A percentile compares a stretch with the other conserved stretches of the same genome.
Conservation (phyloP, 2,888 invertebrate genomes). For the Esperia sulphurella region DNA sequence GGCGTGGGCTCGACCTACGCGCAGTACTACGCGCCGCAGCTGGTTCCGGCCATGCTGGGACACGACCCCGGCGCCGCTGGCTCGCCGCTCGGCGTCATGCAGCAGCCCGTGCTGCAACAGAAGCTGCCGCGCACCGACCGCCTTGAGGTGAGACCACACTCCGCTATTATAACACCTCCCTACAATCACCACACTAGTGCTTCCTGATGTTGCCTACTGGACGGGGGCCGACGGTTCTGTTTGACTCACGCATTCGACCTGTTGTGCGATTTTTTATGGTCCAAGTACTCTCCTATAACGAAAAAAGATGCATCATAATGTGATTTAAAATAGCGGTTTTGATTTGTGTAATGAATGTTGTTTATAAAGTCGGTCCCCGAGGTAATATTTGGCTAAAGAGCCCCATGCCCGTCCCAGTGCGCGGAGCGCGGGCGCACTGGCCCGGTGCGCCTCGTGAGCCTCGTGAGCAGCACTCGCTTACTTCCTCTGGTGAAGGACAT, state of each 20-base stretch:
- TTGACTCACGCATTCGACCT: not conserved
- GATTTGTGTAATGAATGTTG: not conserved
- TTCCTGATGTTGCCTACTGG: not conserved
- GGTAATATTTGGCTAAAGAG: slow-evolving; percentile 41
- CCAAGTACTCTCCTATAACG: too few relatives aligned
- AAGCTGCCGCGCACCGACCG: slow-evolving; percentile 97
- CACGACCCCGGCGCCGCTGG: slow-evolving; percentile 89
- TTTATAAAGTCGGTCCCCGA: slow-evolving; percentile 49
- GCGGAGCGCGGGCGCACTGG: slow-evolving; percentile 51
- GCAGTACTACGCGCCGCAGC: slow-evolving; percentile 93
- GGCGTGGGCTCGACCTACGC: slow-evolving; percentile 93
- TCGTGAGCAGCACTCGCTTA: slow-evolving; percentile 75
- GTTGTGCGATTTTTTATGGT: not conserved
- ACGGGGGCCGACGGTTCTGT: slow-evolving; percentile 1
- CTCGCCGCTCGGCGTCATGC: slow-evolving; percentile 92
- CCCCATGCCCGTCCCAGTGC: slow-evolving; percentile 55
- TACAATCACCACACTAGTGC: not conserved
- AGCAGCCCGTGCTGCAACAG: slow-evolving; percentile 93
- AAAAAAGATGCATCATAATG: too few relatives aligned
- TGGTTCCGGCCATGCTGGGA: slow-evolving; percentile 94
- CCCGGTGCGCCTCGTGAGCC: slow-evolving; percentile 56
- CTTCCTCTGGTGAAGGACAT: slow-evolving; percentile 56
- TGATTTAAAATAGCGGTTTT: too few relatives aligned
- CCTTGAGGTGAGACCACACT: slow-evolving; percentile 89
- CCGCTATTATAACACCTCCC: slow-evolving; percentile 33